Conservation (phyloP, 2,113 vertebrate genomes). For the Chaetorhynchus papuensis region DNA sequence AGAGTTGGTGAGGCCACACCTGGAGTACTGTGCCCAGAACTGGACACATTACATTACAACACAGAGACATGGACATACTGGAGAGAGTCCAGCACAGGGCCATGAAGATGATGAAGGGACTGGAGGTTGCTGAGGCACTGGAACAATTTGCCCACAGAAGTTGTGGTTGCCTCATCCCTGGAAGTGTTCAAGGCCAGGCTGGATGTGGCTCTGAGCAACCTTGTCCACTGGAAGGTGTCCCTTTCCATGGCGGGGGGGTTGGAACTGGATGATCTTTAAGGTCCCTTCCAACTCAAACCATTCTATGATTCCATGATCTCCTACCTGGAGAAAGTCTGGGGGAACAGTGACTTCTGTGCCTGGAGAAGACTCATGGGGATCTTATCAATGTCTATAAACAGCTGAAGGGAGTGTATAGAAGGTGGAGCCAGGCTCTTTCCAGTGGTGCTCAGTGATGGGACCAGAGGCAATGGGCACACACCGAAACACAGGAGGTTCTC, state of each 20-base stretch:
- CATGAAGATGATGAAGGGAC: neutral
- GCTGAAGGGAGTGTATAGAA: neutral
- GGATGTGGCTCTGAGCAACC: neutral
- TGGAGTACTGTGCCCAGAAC: neutral
- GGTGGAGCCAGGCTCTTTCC: neutral
- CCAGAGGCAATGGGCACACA: neutral
- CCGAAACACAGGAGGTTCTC: neutral
- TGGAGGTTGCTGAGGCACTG: neutral
- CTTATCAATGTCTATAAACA: neutral
- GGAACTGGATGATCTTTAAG: neutral
- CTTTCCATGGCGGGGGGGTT: fast-evolving
- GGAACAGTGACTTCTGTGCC: neutral
- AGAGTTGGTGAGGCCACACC: neutral
- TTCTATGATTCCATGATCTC: neutral
- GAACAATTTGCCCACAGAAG: neutral
- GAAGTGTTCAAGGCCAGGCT: neutral
- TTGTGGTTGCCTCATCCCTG: neutral
- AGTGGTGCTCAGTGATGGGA: neutral
- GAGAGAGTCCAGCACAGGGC: neutral
- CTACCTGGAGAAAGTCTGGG: neutral
- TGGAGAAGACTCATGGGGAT: neutral
- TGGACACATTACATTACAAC: neutral
- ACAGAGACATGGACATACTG: neutral
- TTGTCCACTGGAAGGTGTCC: neutral
- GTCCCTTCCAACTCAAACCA: neutral